Percentiles rank a stretch among this genome's conserved stretches.
Conservation (phyloP, 2,888 invertebrate genomes). For the Isotomurus palustris region DNA sequence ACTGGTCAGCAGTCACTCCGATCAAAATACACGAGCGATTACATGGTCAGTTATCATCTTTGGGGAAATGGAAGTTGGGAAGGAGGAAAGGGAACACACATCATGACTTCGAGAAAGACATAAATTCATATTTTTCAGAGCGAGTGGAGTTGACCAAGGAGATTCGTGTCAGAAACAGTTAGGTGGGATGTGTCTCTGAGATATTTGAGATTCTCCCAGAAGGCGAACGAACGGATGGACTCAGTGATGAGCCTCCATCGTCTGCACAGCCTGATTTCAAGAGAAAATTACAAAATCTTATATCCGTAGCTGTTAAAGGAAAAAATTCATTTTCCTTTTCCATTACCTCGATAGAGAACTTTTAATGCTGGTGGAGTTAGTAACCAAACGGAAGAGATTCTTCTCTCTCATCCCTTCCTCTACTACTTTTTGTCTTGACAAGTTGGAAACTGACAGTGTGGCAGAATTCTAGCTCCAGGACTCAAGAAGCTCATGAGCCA, state of each 20-base stretch:
- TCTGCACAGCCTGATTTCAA: not conserved
- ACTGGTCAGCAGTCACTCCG: too few relatives aligned
- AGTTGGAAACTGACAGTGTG: not conserved
- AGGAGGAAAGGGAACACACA: too few relatives aligned
- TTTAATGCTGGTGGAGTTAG: not conserved
- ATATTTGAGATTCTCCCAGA: not conserved
- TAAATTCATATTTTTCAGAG: not conserved
- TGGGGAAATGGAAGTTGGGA: not conserved
- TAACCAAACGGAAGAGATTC: not conserved
- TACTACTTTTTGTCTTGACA: slow-evolving; percentile 4
- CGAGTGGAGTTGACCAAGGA: not conserved
- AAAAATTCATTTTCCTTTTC: slow-evolving; percentile 16
- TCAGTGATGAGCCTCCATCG: not conserved
- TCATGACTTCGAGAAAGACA: too few relatives aligned
- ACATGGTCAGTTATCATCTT: not conserved
- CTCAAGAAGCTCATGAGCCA: slow-evolving; percentile 6
- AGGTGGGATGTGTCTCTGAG: not conserved
- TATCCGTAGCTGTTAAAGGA: slow-evolving; percentile 3
- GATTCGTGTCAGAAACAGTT: slow-evolving; percentile 6
- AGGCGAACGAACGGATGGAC: not conserved
- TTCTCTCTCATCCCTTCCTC: not conserved
- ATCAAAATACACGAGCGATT: too few relatives aligned
- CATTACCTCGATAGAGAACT: slow-evolving; percentile 4
- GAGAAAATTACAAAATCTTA: slow-evolving; percentile 15
- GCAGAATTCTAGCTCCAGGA: not conserved